Evolutionary conservation across 2,797 vertebrate species (phyloP).

Genomic region (Lutra lutra): DNA sequence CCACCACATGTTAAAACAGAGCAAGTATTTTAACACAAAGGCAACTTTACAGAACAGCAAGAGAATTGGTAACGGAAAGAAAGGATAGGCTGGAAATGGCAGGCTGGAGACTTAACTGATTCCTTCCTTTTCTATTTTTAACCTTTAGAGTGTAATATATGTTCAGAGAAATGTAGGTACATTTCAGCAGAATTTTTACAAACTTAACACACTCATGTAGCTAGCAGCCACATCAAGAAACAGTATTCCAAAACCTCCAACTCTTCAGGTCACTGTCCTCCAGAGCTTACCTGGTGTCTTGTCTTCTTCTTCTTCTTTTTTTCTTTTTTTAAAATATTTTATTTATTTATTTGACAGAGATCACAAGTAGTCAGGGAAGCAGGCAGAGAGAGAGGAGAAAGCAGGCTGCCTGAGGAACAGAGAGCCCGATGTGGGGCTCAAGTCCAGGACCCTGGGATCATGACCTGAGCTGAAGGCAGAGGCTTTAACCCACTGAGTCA

Average conservation of each 20-base stretch:
- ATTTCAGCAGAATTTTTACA: neutral
- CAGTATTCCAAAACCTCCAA: neutral
- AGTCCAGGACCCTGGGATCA: too few relatives aligned
- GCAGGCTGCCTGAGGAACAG: too few relatives aligned
- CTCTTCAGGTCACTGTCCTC: neutral
- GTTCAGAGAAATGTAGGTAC: conserved; percentile 3
- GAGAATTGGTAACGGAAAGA: conserved; percentile 43
- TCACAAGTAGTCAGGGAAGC: too few relatives aligned
- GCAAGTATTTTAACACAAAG: conserved; percentile 63
- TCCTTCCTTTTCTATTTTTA: conserved; percentile 59
- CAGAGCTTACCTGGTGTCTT: neutral
- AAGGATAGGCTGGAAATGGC: conserved; percentile 44
- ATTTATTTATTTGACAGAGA: too few relatives aligned
- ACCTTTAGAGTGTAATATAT: conserved; percentile 3
- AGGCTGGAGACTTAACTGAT: neutral
- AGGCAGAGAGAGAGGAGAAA: too few relatives aligned
- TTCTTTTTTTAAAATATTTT: too few relatives aligned
- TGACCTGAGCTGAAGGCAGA: too few relatives aligned
- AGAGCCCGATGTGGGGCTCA: too few relatives aligned
- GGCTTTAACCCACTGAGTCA: too few relatives aligned
- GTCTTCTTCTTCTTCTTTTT: neutral
- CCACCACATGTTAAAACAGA: conserved; percentile 67
- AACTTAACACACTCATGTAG: neutral
- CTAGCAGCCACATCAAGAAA: neutral
- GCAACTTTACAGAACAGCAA: conserved; percentile 49